phyloP scores from a whole-genome alignment of 2,113 vertebrate genomes.

The Oncorhynchus mykiss region DNA sequence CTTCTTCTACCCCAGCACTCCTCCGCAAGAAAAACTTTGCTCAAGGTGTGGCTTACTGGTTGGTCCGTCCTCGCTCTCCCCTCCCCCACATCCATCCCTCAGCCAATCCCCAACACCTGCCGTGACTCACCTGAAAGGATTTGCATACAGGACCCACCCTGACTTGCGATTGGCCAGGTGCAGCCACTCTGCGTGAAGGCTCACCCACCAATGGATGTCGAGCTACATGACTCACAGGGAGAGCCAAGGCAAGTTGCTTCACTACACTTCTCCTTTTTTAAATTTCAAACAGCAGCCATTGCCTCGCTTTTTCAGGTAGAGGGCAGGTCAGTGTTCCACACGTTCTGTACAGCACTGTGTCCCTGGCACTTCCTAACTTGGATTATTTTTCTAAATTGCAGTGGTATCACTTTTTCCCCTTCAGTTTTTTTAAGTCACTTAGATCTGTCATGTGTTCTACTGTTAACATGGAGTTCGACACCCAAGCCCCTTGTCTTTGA shows the following conservation, averaged over 20 bases:
- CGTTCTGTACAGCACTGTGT: slow-evolving; percentile 44
- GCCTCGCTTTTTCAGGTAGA: slow-evolving; percentile 57
- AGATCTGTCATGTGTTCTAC: slow-evolving; percentile 51
- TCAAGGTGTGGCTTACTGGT: slow-evolving; percentile 68
- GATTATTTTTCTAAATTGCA: slow-evolving; percentile 64
- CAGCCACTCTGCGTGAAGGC: slow-evolving; percentile 56
- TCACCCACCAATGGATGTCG: slow-evolving; percentile 69
- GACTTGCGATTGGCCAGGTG: slow-evolving; percentile 71
- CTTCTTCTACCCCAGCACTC: slow-evolving; percentile 28
- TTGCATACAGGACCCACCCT: slow-evolving; percentile 63
- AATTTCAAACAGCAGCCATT: slow-evolving; percentile 67
- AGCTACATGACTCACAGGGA: slow-evolving; percentile 76
- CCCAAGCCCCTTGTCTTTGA: slow-evolving; percentile 63
- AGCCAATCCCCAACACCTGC: slow-evolving; percentile 60
- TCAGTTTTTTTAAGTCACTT: slow-evolving; percentile 45
- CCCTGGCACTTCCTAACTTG: slow-evolving; percentile 54
- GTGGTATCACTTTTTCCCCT: slow-evolving; percentile 39
- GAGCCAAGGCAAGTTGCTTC: slow-evolving; percentile 71
- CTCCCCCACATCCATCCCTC: slow-evolving; percentile 49
- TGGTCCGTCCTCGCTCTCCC: slow-evolving; percentile 54
- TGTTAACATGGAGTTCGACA: slow-evolving; percentile 69
- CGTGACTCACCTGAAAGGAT: slow-evolving; percentile 75
- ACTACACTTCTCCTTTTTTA: slow-evolving; percentile 77
- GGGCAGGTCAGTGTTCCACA: slow-evolving; percentile 42
- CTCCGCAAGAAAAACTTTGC: slow-evolving; percentile 57